Conservation (phyloP, 1,140 invertebrate genomes). For the Euschistus heros region DNA sequence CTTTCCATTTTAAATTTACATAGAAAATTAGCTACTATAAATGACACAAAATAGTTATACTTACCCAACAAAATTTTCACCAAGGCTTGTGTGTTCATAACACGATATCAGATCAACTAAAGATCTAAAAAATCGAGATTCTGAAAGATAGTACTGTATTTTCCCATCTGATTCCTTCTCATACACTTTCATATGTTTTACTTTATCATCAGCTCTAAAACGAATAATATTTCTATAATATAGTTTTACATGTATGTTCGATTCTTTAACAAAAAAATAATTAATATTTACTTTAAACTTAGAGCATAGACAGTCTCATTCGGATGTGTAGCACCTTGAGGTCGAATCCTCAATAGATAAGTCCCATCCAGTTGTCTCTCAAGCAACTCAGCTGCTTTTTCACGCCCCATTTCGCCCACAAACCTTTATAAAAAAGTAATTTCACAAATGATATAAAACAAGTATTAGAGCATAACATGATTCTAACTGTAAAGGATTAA, state of each 20-base stretch:
- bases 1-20: not conserved
- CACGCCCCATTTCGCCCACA: constrained; percentile 79
- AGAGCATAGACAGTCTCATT: constrained; percentile 69
- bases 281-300: constrained; percentile 68
- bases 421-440: constrained; percentile 42
- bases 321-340: constrained; percentile 42
- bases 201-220: constrained; percentile 63
- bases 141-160: constrained; percentile 66
- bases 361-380: constrained; percentile 74
- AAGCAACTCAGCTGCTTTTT: constrained; percentile 63
- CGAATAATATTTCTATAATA: not conserved
- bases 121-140: constrained; percentile 80
- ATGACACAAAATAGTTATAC: constrained; percentile 17
- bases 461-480: not conserved
- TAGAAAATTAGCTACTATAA: not conserved
- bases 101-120: constrained; percentile 80
- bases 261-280: not conserved
- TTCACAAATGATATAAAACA: not conserved
- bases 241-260: no score
- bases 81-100: constrained; percentile 77
- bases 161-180: constrained; percentile 46
- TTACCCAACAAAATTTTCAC: constrained; percentile 82
- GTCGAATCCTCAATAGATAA: constrained; percentile 74
- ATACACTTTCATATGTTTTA: constrained; percentile 87
- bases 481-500: not conserved